Conservation (phyloP, 2,888 invertebrate species). For the Theodoxus fluviatilis region DNA sequence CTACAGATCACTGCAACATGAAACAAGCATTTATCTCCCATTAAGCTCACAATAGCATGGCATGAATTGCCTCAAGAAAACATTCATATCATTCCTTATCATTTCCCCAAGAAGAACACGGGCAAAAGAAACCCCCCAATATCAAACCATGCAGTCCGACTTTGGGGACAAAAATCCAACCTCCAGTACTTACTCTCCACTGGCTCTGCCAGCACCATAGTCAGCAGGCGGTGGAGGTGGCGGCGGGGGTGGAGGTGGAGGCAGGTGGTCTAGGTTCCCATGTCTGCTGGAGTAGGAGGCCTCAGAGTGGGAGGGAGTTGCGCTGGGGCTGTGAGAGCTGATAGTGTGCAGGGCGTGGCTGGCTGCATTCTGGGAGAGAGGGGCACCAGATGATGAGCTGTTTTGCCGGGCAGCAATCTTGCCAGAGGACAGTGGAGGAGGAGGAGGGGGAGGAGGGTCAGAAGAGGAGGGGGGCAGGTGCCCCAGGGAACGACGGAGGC, state of each 20-base stretch:
- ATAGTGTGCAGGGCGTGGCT: not conserved
- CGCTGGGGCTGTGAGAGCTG: not conserved
- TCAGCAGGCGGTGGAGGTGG: constrained; percentile 21
- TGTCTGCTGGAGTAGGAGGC: no score
- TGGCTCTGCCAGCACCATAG: not conserved
- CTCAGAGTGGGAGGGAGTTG: constrained; percentile 20
- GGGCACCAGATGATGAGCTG: not conserved
- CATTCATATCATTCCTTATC: not conserved
- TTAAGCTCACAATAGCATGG: not conserved
- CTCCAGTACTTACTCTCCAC: no score
- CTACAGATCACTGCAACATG: no score
- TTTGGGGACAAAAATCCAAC: no score
- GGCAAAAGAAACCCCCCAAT: no score
- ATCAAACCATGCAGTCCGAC: no score
- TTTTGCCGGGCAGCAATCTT: not conserved
- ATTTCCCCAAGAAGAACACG: no score
- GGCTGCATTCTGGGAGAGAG: not conserved
- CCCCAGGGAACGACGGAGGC: not conserved
- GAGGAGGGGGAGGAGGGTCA: constrained; percentile 3
- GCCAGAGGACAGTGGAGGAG: not conserved
- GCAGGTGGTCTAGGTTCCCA: no score
- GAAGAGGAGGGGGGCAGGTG: not conserved
- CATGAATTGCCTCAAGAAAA: not conserved
- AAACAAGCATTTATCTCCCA: not conserved
- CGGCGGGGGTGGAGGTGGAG: constrained; percentile 17